These are phyloP conservation scores for Fratercula arctica DNA, from an alignment of 2,797 vertebrate genomes.

Conservation along the genomic window DNA sequence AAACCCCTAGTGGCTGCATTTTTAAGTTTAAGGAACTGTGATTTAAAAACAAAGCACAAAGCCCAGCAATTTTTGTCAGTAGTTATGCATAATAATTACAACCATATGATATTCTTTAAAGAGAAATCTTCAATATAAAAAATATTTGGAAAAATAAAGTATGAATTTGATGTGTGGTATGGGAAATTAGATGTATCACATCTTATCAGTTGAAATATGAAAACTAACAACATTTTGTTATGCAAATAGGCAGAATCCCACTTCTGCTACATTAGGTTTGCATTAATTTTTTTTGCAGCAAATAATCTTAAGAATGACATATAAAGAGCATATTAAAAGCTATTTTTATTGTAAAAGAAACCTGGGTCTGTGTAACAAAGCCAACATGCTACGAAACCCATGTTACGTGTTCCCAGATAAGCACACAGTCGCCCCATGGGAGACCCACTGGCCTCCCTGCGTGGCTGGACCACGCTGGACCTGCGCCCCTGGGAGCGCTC, in stretches of 20 bases:
- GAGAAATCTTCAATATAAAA: background rate
- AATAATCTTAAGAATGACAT: background rate
- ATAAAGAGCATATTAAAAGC: background rate
- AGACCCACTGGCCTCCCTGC: too few relatives aligned
- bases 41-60: background rate
- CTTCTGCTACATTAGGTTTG: background rate
- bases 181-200: background rate
- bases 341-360: background rate
- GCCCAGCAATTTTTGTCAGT: background rate
- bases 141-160: background rate
- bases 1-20: background rate
- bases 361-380: background rate
- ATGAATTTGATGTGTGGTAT: background rate
- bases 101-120: background rate
- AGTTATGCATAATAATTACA: background rate
- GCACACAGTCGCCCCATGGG: too few relatives aligned
- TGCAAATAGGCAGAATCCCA: background rate
- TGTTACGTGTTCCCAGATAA: background rate
- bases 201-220: background rate
- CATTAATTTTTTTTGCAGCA: background rate
- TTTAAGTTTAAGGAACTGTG: background rate
- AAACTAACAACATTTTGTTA: background rate
- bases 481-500: rapidly evolving
- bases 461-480: rapidly evolving
- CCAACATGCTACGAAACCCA: background rate